Conservation (phyloP, 2,797 vertebrate species). For the Falco concolor region DNA sequence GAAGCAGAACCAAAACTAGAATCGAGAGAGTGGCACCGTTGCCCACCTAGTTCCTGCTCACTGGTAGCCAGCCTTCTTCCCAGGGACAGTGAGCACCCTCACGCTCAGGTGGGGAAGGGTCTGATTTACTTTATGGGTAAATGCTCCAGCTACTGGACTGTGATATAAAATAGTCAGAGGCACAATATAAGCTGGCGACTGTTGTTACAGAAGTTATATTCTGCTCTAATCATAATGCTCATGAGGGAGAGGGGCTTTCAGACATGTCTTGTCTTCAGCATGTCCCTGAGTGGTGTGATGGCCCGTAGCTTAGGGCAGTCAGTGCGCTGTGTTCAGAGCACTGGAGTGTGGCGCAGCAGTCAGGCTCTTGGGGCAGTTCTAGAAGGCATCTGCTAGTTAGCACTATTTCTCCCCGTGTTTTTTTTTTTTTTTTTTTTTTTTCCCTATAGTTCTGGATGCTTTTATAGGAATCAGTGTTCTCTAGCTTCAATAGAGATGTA, state of each 20-base stretch:
- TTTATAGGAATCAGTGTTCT: not conserved
- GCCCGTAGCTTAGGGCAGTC: not conserved
- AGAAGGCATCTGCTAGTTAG: not conserved
- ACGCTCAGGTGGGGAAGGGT: not conserved
- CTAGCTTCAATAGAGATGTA: not conserved
- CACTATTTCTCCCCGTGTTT: no score
- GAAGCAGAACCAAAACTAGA: not conserved
- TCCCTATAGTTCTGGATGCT: not conserved
- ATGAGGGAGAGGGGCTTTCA: not conserved
- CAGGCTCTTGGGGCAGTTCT: not conserved
- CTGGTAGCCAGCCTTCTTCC: not conserved
- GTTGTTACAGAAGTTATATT: not conserved
- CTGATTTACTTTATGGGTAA: not conserved
- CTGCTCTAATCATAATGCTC: accelerated
- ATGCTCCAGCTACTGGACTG: not conserved
- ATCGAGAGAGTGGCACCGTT: not conserved
- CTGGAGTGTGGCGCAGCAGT: not conserved
- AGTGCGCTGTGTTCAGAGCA: not conserved
- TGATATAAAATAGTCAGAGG: not conserved
- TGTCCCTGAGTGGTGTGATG: not conserved
- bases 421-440: not conserved
- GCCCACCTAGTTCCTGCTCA: not conserved
- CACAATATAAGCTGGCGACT: not conserved
- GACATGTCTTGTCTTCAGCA: not conserved
- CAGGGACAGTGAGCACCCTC: not conserved